Percentiles rank a stretch among this genome's conserved stretches.
phyloP scores from a whole-genome alignment of 2,113 vertebrate genomes.

The Regulus satrapa region DNA sequence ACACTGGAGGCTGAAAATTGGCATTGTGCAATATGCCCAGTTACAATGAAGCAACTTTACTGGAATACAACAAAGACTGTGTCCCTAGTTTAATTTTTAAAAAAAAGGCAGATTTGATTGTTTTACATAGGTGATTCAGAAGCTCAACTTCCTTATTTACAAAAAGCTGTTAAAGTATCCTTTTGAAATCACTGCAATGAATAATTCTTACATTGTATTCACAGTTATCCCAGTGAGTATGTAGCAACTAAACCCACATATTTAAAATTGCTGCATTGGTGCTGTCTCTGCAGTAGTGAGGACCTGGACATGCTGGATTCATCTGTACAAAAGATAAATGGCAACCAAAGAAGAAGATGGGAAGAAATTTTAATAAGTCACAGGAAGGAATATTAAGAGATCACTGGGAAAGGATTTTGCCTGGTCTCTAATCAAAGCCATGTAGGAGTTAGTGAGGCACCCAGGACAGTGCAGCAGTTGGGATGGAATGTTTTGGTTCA shows the following conservation, averaged over 20 bases:
- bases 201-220: background rate
- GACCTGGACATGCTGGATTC: background rate
- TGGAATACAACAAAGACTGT: constrained; percentile 44
- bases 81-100: background rate
- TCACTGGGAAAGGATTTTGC: background rate
- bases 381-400: background rate
- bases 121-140: background rate
- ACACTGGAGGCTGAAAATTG: constrained; percentile 13
- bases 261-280: background rate
- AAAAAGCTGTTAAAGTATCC: background rate
- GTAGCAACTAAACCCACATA: background rate
- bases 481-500: background rate
- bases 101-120: background rate
- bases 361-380: background rate
- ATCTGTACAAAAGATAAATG: background rate
- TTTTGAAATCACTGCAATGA: background rate
- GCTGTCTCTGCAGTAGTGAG: background rate
- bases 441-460: background rate
- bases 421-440: background rate
- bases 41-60: constrained; percentile 52
- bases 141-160: background rate
- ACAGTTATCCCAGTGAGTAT: background rate
- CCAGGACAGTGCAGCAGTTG: background rate
- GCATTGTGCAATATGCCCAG: background rate
- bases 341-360: background rate